Percentiles rank a stretch among this genome's conserved stretches.
Evolutionary conservation across 2,797 vertebrate genomes (phyloP).

Genomic region (Xiphophorus birchmanni): DNA sequence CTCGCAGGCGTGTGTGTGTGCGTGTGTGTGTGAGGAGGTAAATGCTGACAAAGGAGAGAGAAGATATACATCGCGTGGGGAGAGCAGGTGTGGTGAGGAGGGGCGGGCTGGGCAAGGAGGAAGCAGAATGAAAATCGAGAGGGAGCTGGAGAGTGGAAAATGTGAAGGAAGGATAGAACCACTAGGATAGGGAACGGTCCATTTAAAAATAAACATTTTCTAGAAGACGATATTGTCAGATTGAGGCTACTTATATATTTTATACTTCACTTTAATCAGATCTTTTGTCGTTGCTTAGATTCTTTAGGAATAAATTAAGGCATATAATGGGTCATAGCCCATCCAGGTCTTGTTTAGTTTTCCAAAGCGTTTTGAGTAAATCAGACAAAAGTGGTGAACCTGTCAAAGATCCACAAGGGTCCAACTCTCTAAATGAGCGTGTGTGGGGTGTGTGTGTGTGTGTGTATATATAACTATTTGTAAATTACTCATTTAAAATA

Average conservation of each 20-base stretch:
- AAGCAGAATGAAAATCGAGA: background rate
- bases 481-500: too few relatives aligned
- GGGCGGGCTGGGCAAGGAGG: background rate
- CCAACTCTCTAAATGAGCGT: background rate
- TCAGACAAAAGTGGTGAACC: background rate
- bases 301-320: background rate
- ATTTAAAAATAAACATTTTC: background rate
- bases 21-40: background rate
- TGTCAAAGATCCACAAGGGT: background rate
- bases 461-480: too few relatives aligned
- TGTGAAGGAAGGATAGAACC: background rate
- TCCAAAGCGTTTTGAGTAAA: background rate
- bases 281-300: background rate
- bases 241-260: background rate
- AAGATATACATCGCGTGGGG: background rate
- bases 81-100: background rate
- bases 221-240: background rate
- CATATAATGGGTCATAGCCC: background rate
- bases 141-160: background rate
- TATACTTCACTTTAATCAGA: background rate
- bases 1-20: background rate
- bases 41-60: background rate
- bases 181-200: background rate
- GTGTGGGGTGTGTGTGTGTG: too few relatives aligned
- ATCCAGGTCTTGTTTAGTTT: background rate